Percentiles rank a stretch among this genome's conserved stretches.
Evolutionary conservation across 2,888 invertebrate species (phyloP).

Genomic region (Brassicogethes aeneus): DNA sequence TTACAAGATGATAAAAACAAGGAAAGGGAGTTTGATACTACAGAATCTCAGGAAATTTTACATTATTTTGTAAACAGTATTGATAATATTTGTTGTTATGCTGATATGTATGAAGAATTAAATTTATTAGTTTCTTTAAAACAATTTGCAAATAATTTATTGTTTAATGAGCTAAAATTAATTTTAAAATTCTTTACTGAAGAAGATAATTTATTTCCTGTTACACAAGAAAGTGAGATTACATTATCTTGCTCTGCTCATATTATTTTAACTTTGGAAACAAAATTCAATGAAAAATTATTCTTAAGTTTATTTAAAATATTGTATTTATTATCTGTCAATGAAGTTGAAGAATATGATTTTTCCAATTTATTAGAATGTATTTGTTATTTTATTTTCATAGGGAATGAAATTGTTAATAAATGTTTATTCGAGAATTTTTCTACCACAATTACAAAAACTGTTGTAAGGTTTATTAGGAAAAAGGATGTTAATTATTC

Average conservation of each 20-base stretch:
- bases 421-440: no score
- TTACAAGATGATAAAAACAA: constrained; percentile 11
- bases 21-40: constrained; percentile 22
- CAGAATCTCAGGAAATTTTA: constrained; percentile 18
- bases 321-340: background rate
- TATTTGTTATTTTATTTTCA: background rate
- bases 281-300: background rate
- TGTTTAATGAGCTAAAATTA: background rate
- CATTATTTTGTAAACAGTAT: constrained; percentile 26
- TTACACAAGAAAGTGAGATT: background rate
- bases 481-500: no score
- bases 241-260: background rate
- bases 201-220: background rate
- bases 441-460: constrained; percentile 3
- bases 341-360: background rate
- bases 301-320: background rate
- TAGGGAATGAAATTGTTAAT: background rate
- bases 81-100: constrained; percentile 27
- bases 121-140: background rate
- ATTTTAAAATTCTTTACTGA: background rate
- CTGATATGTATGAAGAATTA: constrained; percentile 11
- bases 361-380: background rate
- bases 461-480: no score
- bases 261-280: background rate
- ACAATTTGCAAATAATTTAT: background rate